These are phyloP conservation scores for Dendrolimus punctatus DNA, from an alignment of 1,140 invertebrate genomes.

Conservation along the genomic window DNA sequence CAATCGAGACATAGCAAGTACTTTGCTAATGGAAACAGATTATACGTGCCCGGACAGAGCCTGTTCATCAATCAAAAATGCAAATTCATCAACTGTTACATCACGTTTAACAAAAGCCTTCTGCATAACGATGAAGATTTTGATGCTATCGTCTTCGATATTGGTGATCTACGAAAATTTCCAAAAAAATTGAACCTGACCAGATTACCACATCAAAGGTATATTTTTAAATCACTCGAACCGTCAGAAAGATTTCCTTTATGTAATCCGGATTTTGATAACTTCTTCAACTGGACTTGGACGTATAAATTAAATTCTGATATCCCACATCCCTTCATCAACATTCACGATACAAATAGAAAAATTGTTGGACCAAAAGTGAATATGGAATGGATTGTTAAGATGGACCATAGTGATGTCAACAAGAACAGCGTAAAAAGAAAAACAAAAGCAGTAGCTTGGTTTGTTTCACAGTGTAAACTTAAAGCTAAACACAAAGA, in stretches of 20 bases:
- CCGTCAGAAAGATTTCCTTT: slow-evolving; percentile 34
- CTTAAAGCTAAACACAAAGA: slow-evolving; percentile 33
- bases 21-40: neutral
- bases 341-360: slow-evolving; percentile 33
- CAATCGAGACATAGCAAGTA: slow-evolving; percentile 6
- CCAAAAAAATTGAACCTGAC: slow-evolving; percentile 23
- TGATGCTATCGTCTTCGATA: slow-evolving; percentile 44
- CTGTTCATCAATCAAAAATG: slow-evolving; percentile 50
- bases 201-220: slow-evolving; percentile 38
- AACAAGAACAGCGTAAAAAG: slow-evolving; percentile 20
- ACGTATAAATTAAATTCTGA: slow-evolving; percentile 52
- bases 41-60: slow-evolving; percentile 23
- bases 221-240: slow-evolving; percentile 43
- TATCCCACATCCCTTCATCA: slow-evolving; percentile 44
- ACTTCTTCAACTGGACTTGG: slow-evolving; percentile 56
- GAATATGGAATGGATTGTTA: slow-evolving; percentile 29
- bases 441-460: slow-evolving; percentile 47
- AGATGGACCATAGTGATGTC: slow-evolving; percentile 28
- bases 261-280: slow-evolving; percentile 36
- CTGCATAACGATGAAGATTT: slow-evolving; percentile 31
- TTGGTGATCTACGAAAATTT: slow-evolving; percentile 24
- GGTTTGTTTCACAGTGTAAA: slow-evolving; percentile 42
- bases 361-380: slow-evolving; percentile 37
- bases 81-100: slow-evolving; percentile 41
- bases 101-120: slow-evolving; percentile 37